phyloP scores from a whole-genome alignment of 2,888 invertebrate species.

The Temnothorax unifasciatus region DNA sequence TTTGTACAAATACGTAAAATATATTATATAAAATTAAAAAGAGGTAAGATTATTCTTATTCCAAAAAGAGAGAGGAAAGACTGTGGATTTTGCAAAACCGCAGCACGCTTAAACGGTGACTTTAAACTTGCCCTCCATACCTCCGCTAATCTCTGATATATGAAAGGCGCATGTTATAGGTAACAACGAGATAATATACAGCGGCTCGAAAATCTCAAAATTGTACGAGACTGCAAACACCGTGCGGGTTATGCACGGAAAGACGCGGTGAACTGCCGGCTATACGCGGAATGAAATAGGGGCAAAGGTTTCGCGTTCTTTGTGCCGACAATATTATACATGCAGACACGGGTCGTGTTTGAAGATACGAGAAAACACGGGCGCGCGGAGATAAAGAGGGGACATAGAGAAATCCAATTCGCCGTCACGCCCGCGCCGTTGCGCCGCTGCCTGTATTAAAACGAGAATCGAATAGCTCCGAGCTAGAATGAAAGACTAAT shows the following conservation, averaged over 20 bases:
- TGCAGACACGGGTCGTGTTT: constrained; percentile 19
- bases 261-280: background rate
- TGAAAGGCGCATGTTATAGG: background rate
- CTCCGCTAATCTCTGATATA: background rate
- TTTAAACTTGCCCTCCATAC: background rate
- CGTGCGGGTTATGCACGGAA: background rate
- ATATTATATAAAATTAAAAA: background rate
- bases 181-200: constrained; percentile 20
- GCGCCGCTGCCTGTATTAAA: constrained; percentile 35
- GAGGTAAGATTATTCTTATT: background rate
- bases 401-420: constrained; percentile 34
- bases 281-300: constrained; percentile 28
- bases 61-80: background rate
- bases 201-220: constrained; percentile 18
- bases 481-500: constrained; percentile 45
- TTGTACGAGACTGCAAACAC: constrained; percentile 21
- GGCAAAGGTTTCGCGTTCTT: constrained; percentile 43
- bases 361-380: constrained; percentile 49
- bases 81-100: background rate
- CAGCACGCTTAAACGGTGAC: background rate
- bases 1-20: background rate
- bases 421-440: background rate
- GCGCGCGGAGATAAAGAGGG: constrained; percentile 13
- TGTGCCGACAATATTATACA: constrained; percentile 44
- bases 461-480: constrained; percentile 43